Evolutionary conservation across 2,888 invertebrate species (phyloP).

Genomic region (Drosophila macrospina): DNA sequence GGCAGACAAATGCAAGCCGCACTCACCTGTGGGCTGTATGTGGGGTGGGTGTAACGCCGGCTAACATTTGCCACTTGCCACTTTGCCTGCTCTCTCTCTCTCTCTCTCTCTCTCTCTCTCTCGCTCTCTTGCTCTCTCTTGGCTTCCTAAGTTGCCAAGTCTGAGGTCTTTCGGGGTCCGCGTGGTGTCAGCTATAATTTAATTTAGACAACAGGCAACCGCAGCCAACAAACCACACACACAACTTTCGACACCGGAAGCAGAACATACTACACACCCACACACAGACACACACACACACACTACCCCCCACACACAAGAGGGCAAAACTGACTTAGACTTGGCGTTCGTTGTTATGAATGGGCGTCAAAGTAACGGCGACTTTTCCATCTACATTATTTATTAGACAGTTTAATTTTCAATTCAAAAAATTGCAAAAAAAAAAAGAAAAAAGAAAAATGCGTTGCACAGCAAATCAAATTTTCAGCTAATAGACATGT

Average conservation of each 20-base stretch:
- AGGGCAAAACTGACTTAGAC: slow-evolving; percentile 38
- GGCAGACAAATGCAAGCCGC: slow-evolving; percentile 51
- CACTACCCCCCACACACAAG: slow-evolving; percentile 1
- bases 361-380: slow-evolving; percentile 39
- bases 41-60: not conserved
- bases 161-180: slow-evolving; percentile 23
- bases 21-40: slow-evolving; percentile 21
- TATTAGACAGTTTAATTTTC: slow-evolving; percentile 65
- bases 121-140: not conserved
- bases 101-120: not conserved
- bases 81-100: not conserved
- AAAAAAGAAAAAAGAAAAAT: too few species aligned
- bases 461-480: slow-evolving; percentile 40
- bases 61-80: slow-evolving; percentile 1
- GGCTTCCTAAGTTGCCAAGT: not conserved
- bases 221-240: slow-evolving; percentile 35
- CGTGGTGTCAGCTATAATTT: slow-evolving; percentile 64
- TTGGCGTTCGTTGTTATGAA: slow-evolving; percentile 37
- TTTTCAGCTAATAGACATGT: slow-evolving; percentile 23
- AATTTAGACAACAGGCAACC: slow-evolving; percentile 66
- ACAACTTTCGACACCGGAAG: not conserved
- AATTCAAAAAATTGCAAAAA: slow-evolving; percentile 49
- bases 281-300: slow-evolving; percentile 12
- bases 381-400: slow-evolving; percentile 54
- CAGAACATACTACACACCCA: not conserved